A percentile compares a stretch with the other conserved stretches of the same genome.
Conservation (phyloP, 2,113 vertebrate genomes). For the Cryptomyrus ogoouensis region DNA sequence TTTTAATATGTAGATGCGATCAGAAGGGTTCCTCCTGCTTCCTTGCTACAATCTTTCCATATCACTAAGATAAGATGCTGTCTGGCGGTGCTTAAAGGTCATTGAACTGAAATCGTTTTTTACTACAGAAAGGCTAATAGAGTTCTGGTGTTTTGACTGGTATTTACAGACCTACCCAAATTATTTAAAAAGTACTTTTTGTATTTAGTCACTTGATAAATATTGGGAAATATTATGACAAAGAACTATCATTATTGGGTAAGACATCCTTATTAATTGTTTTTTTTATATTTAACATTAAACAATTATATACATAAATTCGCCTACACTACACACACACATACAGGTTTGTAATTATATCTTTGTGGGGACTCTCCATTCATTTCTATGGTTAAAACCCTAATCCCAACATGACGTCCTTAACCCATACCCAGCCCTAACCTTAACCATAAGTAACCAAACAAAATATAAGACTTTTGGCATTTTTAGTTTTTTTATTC, state of each 20-base stretch:
- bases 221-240: neutral
- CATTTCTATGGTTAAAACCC: too few species aligned
- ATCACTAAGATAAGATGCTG: conserved; percentile 6
- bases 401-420: too few species aligned
- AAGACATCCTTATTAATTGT: neutral
- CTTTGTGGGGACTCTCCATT: too few species aligned
- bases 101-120: neutral
- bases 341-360: neutral
- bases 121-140: neutral
- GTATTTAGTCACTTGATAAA: neutral
- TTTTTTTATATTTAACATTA: neutral
- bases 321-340: neutral
- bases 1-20: conserved; percentile 5
- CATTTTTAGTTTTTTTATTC: too few species aligned
- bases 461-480: too few species aligned
- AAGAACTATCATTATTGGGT: neutral
- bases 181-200: neutral
- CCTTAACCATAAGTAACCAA: too few species aligned
- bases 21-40: neutral
- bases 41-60: neutral
- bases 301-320: neutral
- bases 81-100: neutral
- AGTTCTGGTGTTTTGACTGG: neutral
- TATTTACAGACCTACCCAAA: neutral
- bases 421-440: too few species aligned